A percentile compares a stretch with the other conserved stretches of the same genome.
Evolutionary conservation across 2,888 invertebrate species (phyloP).

Genomic region (Resseliella maxima): DNA sequence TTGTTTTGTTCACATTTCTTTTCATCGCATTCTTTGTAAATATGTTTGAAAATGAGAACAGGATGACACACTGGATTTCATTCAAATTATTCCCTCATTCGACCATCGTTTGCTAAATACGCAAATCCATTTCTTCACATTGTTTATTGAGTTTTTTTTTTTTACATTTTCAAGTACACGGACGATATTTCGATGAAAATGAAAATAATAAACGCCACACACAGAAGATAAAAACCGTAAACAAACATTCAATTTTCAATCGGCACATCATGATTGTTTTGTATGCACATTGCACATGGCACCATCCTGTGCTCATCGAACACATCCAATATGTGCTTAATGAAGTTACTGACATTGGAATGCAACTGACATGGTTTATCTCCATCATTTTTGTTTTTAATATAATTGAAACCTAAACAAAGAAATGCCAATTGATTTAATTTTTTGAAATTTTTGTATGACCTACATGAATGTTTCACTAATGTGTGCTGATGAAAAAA

Average conservation of each 20-base stretch:
- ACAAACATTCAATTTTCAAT: conserved; percentile 38
- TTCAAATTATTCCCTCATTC: background rate
- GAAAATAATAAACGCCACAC: conserved; percentile 37
- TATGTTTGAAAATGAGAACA: background rate
- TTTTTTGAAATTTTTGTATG: too few relatives aligned
- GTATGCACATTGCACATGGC: background rate
- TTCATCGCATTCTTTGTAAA: conserved; percentile 14
- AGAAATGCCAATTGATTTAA: background rate
- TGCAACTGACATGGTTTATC: conserved; percentile 45
- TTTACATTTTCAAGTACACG: background rate
- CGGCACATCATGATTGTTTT: background rate
- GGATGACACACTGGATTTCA: conserved; percentile 31
- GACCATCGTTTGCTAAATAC: background rate
- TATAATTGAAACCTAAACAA: conserved; percentile 34
- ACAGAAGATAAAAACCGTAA: background rate
- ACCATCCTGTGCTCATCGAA: background rate
- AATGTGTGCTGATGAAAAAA: background rate
- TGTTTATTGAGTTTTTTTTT: background rate
- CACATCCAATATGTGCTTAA: background rate
- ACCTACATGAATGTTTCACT: conserved; percentile 5
- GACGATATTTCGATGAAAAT: conserved; percentile 25
- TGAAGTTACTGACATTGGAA: background rate
- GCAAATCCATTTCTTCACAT: conserved; percentile 25
- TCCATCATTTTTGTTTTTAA: conserved; percentile 39
- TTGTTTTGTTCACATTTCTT: background rate